Evolutionary conservation across 2,888 invertebrate species (phyloP), one percentile per base, ranked within the genome.

Genomic region (Erynnis tages): DNA sequence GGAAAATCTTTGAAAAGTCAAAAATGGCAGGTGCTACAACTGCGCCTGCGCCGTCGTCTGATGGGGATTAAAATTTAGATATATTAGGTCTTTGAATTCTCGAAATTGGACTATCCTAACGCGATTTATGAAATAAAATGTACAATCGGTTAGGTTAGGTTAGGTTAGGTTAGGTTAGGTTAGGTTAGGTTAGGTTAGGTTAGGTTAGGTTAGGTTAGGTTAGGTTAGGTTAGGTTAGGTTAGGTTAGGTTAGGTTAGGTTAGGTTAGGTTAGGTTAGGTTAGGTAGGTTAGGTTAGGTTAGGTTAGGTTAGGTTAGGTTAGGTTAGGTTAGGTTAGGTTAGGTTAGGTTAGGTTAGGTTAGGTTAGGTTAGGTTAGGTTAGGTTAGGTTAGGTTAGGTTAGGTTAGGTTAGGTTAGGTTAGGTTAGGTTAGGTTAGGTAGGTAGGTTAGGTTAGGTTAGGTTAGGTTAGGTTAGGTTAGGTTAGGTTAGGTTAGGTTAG

Each of bases 151-250:
- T 57, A 54, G 50, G 54, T 55, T 53, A 50, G 52, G 53, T 55
- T 55, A 49, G 55, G 57, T 58, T 55, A 53, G 52, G 55, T 48
- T 48, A 55, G 52, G 53, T 55, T 58, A 53, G 54, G 52, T 58
- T 55, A 52, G 52, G 53, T 54, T 50, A 54, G 54, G 49, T 49
- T 54, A 53, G 55, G 53, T 55, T 54, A 53, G 52, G 54, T 45
- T 44, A 52, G 52, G 48, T 48, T 53, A 52, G 54, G 54, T 53
- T 57, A 54, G 54, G 54, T 57, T 56, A 53, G 54, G 44, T 54
- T 54, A 38, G 52, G 30, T 50, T 37, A 41, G 45, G 27, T 52
- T 52, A 48, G 43, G 53, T 45, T 48, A 49, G 49, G 49, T 49
- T 49, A 49, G 53, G 53, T 49, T 47, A 49, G 53, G 55, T 55